Percentiles rank a stretch among this genome's conserved stretches.
phyloP scores from a whole-genome alignment of 2,888 invertebrate species.

The Harpalus rubripes region DNA sequence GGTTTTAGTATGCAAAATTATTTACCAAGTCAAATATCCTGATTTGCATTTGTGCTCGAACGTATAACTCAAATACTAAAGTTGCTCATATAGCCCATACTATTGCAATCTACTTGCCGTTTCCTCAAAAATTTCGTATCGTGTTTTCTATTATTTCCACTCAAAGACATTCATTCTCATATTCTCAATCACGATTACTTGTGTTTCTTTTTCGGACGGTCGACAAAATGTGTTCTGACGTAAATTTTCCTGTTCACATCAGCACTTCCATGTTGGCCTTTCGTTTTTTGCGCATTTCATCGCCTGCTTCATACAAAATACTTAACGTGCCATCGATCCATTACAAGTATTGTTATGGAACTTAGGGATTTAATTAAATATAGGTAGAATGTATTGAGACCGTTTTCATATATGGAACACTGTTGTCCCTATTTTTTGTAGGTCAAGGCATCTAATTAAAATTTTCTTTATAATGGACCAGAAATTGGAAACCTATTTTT shows the following conservation, averaged over 20 bases:
- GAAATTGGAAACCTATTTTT: not conserved
- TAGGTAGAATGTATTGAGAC: not conserved
- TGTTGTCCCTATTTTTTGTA: not conserved
- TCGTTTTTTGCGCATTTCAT: conserved; percentile 33
- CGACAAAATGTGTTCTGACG: not conserved
- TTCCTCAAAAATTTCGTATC: not conserved
- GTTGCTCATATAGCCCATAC: not conserved
- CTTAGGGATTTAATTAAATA: conserved; percentile 8
- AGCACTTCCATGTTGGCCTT: conserved; percentile 20
- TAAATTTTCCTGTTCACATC: conserved; percentile 26
- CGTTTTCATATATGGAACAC: not conserved
- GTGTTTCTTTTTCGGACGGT: conserved; percentile 4
- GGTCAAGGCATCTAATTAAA: conserved; percentile 2
- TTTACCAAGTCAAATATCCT: conserved; percentile 3
- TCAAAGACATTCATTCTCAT: conserved; percentile 52
- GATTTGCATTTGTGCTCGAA: not conserved
- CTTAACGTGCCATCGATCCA: conserved; percentile 22
- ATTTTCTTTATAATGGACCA: not conserved
- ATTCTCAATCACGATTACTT: conserved; percentile 55
- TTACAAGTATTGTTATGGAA: conserved; percentile 2
- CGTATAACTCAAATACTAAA: not conserved
- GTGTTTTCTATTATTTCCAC: conserved; percentile 33
- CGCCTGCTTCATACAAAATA: conserved; percentile 19
- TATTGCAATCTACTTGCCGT: not conserved
- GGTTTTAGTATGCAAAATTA: not conserved